A percentile compares a stretch with the other conserved stretches of the same genome.
These are phyloP conservation scores for Harpalus rubripes DNA, from an alignment of 2,888 invertebrate species.

Conservation along the genomic window DNA sequence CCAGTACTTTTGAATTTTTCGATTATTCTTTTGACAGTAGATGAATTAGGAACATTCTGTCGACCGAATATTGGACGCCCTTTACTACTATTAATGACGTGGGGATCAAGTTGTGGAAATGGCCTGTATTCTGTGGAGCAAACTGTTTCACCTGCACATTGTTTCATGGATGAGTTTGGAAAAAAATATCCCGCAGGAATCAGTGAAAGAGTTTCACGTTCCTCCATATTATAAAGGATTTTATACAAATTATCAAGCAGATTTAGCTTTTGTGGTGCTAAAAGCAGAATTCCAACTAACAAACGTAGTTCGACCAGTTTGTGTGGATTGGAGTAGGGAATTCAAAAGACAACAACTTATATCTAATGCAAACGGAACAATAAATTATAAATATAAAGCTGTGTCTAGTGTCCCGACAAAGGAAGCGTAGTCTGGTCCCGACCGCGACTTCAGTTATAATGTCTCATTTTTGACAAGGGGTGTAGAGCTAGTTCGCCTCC, in stretches of 20 bases:
- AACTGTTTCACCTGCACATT: neutral
- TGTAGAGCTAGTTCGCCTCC: too few relatives aligned
- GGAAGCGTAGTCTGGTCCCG: too few relatives aligned
- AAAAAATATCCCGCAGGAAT: neutral
- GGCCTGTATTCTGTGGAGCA: too few relatives aligned
- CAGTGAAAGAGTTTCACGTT: neutral
- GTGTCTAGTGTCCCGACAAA: too few relatives aligned
- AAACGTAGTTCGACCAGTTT: slow-evolving; percentile 74
- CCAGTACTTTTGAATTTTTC: too few relatives aligned
- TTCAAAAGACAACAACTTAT: neutral
- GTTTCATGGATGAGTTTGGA: neutral
- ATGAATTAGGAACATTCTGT: too few relatives aligned
- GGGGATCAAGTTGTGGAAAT: too few relatives aligned
- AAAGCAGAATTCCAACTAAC: slow-evolving; percentile 69
- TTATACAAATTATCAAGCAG: slow-evolving; percentile 68
- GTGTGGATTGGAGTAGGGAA: slow-evolving; percentile 70
- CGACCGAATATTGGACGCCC: too few relatives aligned
- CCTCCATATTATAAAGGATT: neutral
- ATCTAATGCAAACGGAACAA: slow-evolving; percentile 69
- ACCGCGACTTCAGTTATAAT: too few relatives aligned
- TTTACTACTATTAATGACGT: too few relatives aligned
- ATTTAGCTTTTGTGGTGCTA: slow-evolving; percentile 68
- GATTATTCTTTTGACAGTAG: too few relatives aligned
- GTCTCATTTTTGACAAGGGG: too few relatives aligned
- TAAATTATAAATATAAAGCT: slow-evolving; percentile 66